Base-by-base conservation (phyloP, 64 coral and sea anemone genomes). In the Montipora cactus region DNA sequence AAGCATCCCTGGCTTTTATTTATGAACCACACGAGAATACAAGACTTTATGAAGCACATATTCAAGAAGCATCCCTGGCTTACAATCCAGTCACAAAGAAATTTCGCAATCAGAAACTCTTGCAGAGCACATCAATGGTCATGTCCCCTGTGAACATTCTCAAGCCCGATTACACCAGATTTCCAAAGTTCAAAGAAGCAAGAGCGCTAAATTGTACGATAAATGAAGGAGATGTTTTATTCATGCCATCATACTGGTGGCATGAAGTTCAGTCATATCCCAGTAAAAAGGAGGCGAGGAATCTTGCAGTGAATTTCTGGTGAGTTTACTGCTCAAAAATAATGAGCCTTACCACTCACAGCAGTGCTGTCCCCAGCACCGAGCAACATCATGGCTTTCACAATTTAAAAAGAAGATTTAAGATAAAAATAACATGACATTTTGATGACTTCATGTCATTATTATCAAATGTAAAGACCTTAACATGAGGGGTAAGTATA, bases 191-290 rank as follows among this genome's bases (percentile, higher is more conserved):
- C 47, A 91, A 89, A 75, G 69, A 68, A 37, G 84, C 91, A 8
- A 49, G 50, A 15, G 83, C 89, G 52, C 88, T 95, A 70, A 95
- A 92, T 49, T 95, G 94, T 47, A 95, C 94, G 12, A 95, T 95
- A 76, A 79, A 89, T 72, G 89, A 95, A 78, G 94, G 94, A 13
- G 94, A 95, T 72, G 94, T 92, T 8, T 47, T 95, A 12, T 95
- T 87, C 55, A 95, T 95, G 94, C 94, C 94, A 6, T 92, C 94
- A 47, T 95, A 89, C 50, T 95, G 94, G 94, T 95, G 94, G 94
- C 94, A 95, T 37, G 94, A 95, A 47, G 94, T 95, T 8, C 84
- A 92, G 37, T 95, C 94, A 46, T 79, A 64, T 16, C 94, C 90
- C 2, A 95, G 90, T 66, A 14, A 84, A 53, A 25, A 83, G 5